Evolutionary conservation across 2,797 vertebrate genomes (phyloP).

Genomic region (Rhinella marina): DNA sequence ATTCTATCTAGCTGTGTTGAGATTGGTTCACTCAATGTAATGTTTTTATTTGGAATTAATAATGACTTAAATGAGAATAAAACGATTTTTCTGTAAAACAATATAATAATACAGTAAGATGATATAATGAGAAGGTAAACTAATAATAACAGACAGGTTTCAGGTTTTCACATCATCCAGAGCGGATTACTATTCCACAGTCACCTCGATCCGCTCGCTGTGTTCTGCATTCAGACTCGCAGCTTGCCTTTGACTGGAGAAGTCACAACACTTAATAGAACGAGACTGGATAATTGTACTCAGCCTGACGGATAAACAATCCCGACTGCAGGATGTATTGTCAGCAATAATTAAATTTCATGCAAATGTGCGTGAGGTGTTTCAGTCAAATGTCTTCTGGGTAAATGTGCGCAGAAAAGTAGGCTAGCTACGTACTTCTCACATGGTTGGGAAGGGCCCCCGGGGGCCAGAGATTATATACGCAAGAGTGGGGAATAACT

Average conservation of each 20-base stretch:
- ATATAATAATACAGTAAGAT: neutral
- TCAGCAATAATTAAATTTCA: constrained; percentile 24
- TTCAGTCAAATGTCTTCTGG: neutral
- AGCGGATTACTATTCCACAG: neutral
- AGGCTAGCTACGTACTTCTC: neutral
- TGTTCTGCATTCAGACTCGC: neutral
- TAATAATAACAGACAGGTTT: neutral
- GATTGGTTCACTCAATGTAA: neutral
- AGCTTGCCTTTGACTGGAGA: constrained; percentile 17
- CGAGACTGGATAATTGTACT: constrained; percentile 37
- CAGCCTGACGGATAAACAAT: constrained; percentile 33
- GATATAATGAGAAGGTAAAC: neutral
- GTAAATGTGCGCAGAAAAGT: neutral
- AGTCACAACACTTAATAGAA: constrained; percentile 41
- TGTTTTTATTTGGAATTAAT: neutral
- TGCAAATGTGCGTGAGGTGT: constrained; percentile 12
- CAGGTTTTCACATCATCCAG: neutral
- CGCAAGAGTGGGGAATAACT: neutral
- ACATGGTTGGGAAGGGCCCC: neutral
- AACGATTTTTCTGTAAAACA: neutral
- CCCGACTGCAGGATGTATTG: neutral
- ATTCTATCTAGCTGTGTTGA: neutral
- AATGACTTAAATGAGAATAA: neutral
- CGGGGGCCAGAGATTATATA: neutral
- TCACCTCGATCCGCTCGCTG: neutral